Conservation (phyloP, 2,888 invertebrate species). For the Latrodectus hesperus region DNA sequence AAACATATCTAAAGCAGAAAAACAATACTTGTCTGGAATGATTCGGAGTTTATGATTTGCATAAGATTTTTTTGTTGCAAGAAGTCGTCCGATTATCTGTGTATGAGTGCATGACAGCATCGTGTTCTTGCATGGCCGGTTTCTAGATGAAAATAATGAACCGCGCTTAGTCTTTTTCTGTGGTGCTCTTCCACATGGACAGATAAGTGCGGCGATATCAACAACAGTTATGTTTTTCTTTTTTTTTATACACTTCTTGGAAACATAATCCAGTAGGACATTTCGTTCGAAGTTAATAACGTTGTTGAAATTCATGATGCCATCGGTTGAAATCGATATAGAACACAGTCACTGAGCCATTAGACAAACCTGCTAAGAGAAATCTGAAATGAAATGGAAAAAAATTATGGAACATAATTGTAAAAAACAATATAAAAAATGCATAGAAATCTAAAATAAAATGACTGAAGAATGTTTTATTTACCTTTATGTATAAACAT, state of each 20-base stretch:
- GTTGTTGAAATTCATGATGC: constrained; percentile 70
- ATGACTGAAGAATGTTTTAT: too few species aligned
- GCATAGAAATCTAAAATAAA: too few species aligned
- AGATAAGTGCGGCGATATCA: constrained; percentile 27
- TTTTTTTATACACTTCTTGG: constrained; percentile 29
- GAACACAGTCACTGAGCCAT: constrained; percentile 98
- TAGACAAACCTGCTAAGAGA: constrained; percentile 94
- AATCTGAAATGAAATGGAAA: constrained; percentile 34
- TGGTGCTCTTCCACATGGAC: constrained; percentile 40
- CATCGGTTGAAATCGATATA: constrained; percentile 96
- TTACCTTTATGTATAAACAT: too few species aligned
- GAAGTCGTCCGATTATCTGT: constrained; percentile 55
- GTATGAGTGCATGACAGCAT: constrained; percentile 48
- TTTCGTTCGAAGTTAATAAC: constrained; percentile 51
- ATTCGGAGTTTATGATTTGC: constrained; percentile 57
- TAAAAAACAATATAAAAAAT: neutral
- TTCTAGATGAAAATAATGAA: constrained; percentile 41
- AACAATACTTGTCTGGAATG: constrained; percentile 44
- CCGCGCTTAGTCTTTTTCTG: constrained; percentile 19
- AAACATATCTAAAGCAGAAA: constrained; percentile 55
- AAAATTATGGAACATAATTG: neutral
- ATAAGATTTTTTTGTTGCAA: constrained; percentile 18
- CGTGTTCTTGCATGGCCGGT: constrained; percentile 63
- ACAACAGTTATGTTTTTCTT: constrained; percentile 8
- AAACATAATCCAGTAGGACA: constrained; percentile 33